Evolutionary conservation across 2,113 vertebrate genomes (phyloP), one percentile per base, ranked within the genome.

Genomic region (Eulemur rufifrons): DNA sequence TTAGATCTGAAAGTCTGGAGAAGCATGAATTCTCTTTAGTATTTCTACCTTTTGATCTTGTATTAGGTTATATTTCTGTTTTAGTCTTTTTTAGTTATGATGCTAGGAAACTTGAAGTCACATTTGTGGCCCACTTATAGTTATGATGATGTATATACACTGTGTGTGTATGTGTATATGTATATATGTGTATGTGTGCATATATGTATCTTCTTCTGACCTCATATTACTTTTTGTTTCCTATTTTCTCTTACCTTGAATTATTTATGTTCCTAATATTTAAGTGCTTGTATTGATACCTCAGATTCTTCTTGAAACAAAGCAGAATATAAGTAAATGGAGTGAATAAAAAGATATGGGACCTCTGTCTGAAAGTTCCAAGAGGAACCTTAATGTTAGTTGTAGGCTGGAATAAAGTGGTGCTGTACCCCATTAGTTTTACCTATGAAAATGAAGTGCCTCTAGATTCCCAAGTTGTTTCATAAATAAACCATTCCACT

Each of bases 401-500:
- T 52, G 34, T 47, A 66, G 68, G 64, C 39, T 45, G 66, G 25
- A 82, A 45, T 71, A 50, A 81, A 59, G 6, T 64, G 37, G 12
- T 52, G 27, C 42, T 87, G 56, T 7, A 32, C 21, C 20, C 9
- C 6, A 1, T 93, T 63, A 32, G 32, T 77, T 71, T 52, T 90
- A n/a, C 47, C 39, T 95, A 18, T 42, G 59, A 90, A 63, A 87
- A 76, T 59, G 15, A 86, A 69, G n/a, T 82, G 8, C 37, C 66
- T 81, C 39, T 87, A 91, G 0, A 87, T 80, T 78, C 23, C 47
- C n/a, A 74, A 2, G 50, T 32, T 63, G 10, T 83, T 73, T 63
- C 5, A n/a, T 83, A 81, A 84, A 69, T 88, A 96, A 97, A 27
- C 27, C 59, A 56, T 93, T 73, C 34, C 77, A 63, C 27, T 87